Percentiles rank a stretch among this genome's conserved stretches.
Conservation (phyloP, 2,888 invertebrate genomes). For the Conomelus anceps region DNA sequence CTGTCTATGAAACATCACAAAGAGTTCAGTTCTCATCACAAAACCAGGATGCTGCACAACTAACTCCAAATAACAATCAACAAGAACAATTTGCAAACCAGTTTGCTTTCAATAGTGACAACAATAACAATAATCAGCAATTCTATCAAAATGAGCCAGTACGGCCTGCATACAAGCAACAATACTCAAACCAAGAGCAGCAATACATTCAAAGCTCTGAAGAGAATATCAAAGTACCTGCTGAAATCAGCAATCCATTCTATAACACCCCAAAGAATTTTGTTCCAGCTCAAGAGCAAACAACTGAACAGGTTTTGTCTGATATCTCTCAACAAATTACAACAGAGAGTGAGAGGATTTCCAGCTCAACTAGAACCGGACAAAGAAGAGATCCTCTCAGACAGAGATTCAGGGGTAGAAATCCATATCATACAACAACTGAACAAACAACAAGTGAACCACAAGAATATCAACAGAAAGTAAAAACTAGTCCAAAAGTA, state of each 20-base stretch:
- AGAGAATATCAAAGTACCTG: background rate
- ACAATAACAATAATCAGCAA: background rate
- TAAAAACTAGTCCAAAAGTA: constrained; percentile 27
- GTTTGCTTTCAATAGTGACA: background rate
- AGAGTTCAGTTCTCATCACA: background rate
- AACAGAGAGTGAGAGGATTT: background rate
- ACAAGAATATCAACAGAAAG: background rate
- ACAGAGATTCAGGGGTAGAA: constrained; percentile 22
- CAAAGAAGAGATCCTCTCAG: constrained; percentile 19
- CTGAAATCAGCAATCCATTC: background rate
- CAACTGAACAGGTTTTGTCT: background rate
- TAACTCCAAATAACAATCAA: background rate
- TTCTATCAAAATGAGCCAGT: background rate
- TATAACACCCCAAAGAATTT: background rate
- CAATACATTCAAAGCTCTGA: background rate
- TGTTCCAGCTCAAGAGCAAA: background rate
- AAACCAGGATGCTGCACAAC: background rate
- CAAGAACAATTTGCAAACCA: background rate
- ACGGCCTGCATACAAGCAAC: background rate
- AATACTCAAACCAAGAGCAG: background rate
- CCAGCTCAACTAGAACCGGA: constrained; percentile 3
- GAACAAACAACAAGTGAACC: background rate
- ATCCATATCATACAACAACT: background rate
- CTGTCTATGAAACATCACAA: background rate
- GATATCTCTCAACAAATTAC: background rate